A percentile compares a stretch with the other conserved stretches of the same genome.
These are phyloP conservation scores for Neuroterus valhalla DNA, from an alignment of 1,140 invertebrate genomes.

Conservation along the genomic window DNA sequence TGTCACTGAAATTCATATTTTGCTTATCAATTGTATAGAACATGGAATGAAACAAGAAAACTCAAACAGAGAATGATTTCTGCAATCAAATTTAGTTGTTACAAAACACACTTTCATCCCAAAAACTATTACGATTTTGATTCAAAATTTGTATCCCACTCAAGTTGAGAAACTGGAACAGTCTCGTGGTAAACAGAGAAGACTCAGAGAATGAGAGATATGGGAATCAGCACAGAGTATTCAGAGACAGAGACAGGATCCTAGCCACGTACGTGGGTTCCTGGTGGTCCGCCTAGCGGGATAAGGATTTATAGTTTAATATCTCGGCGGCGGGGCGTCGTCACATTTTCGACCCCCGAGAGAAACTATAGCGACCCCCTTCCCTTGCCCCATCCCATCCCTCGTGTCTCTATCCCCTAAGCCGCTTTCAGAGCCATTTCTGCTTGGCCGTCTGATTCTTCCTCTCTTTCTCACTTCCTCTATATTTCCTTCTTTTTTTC, in stretches of 20 bases:
- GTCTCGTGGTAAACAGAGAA: constrained; percentile 4
- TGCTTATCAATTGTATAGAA: too few species aligned
- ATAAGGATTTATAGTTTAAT: constrained; percentile 77
- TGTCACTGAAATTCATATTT: too few species aligned
- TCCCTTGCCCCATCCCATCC: constrained; percentile 50
- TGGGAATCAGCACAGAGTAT: constrained; percentile 50
- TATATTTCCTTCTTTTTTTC: background rate
- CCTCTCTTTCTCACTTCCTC: constrained; percentile 43
- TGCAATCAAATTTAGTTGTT: too few species aligned
- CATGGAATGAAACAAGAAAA: too few species aligned
- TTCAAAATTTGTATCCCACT: background rate
- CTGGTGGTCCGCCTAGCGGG: constrained; percentile 66
- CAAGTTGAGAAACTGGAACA: background rate
- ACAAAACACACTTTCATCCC: too few species aligned
- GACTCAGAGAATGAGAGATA: constrained; percentile 14
- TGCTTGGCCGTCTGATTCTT: constrained; percentile 50
- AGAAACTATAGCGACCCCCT: constrained; percentile 64
- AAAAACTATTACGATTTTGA: background rate
- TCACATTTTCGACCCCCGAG: constrained; percentile 73
- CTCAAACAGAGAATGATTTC: too few species aligned
- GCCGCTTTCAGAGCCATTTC: constrained; percentile 55
- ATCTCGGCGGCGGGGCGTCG: constrained; percentile 72
- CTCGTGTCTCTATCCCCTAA: constrained; percentile 52
- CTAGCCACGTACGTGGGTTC: constrained; percentile 57
- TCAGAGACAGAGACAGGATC: constrained; percentile 56